Base-by-base conservation (phyloP, 2,888 invertebrate genomes). In the Drosophila limbata region DNA sequence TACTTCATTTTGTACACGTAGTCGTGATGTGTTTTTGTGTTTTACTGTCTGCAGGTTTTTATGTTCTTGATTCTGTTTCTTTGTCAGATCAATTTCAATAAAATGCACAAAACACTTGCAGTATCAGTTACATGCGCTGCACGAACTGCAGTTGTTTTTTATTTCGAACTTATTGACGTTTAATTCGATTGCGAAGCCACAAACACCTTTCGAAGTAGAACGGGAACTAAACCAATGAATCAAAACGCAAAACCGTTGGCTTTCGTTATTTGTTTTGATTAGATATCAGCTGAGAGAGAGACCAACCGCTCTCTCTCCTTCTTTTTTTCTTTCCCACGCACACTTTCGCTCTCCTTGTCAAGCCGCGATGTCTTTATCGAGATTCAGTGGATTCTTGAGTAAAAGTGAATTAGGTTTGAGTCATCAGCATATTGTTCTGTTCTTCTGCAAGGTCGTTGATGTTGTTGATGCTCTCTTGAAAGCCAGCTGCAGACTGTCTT, bases 191-290 rank as follows among this genome's bases (percentile, higher is more conserved):
- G 35, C 50, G 8, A 19, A 50, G 35, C 19, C 50, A 35, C 47
- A 13, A 57, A 9, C 59, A 50, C 62, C 65, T 56, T 60, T 69
- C 69, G 42, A 60, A 31, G 61, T 47, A 40, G 61, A 71, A 73
- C 56, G 47, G 53, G 19, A 62, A 72, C 87, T 62, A 55, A 78
- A 87, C 66, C 73, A 55, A 86, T 87, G 70, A 81, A 81, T 87
- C 82, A 88, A 81, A 81, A 62, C 62, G 51, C 68, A 59, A 65
- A 53, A 40, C 48, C 56, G 69, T 57, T 62, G 57, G 57, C 35
- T 57, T 69, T 65, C 73, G 69, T 71, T 88, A 84, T 88, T 88
- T 87, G 89, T 87, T 88, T 87, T 84, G 84, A 84, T 84, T 84
- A 84, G 84, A 84, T 84, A 84, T 65, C 88, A 78, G 68, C 63